These are phyloP conservation scores for Spodoptera exigua DNA, from an alignment of 2,888 invertebrate species.

Conservation along the genomic window DNA sequence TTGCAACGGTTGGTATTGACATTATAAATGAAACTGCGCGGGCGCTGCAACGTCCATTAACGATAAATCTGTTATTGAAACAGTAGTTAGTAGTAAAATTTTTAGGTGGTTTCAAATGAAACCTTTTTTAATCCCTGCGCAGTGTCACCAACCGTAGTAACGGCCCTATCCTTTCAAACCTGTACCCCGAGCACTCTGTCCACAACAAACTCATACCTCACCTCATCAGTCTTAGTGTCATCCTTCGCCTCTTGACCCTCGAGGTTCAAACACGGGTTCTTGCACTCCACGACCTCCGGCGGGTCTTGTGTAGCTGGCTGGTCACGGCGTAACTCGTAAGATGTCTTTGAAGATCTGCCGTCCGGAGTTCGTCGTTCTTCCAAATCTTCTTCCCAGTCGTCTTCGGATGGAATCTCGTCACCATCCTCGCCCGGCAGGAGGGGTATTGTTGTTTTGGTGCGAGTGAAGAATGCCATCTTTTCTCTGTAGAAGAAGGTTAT, in stretches of 20 bases:
- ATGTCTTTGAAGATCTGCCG: constrained; percentile 84
- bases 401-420: constrained; percentile 79
- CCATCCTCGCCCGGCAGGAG: constrained; percentile 92
- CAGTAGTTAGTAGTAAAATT: too few relatives aligned
- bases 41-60: background rate
- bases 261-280: constrained; percentile 74
- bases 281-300: constrained; percentile 77
- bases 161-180: constrained; percentile 88
- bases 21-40: constrained; percentile 15
- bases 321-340: constrained; percentile 78
- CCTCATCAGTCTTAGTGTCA: constrained; percentile 85
- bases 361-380: constrained; percentile 84
- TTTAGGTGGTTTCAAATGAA: background rate
- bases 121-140: constrained; percentile 28
- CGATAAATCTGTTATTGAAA: too few relatives aligned
- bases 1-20: constrained; percentile 42
- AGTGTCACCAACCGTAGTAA: constrained; percentile 32
- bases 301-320: constrained; percentile 25
- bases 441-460: constrained; percentile 93
- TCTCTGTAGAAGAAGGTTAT: constrained; percentile 90
- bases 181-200: constrained; percentile 95
- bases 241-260: constrained; percentile 63
- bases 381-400: constrained; percentile 85
- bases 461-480: constrained; percentile 98
- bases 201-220: constrained; percentile 94